Conservation (phyloP, 2,113 vertebrate species). For the Galeopterus variegatus region DNA sequence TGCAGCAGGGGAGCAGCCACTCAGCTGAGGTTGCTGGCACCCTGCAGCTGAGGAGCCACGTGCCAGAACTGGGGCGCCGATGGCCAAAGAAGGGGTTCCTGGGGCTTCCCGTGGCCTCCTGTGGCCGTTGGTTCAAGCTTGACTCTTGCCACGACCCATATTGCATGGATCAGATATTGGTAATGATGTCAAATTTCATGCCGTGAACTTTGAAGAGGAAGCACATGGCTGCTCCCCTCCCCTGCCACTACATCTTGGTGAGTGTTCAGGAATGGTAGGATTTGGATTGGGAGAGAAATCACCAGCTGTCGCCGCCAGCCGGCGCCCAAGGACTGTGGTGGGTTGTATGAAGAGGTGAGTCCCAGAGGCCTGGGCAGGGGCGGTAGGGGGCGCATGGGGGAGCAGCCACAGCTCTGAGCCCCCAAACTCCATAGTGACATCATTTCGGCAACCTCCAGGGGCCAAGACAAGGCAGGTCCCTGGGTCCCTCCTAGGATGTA, state of each 20-base stretch:
- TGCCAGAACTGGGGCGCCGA: neutral
- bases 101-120: too few species aligned
- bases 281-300: neutral
- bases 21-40: neutral
- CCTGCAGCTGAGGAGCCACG: neutral
- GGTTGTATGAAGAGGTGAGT: accelerated
- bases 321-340: neutral
- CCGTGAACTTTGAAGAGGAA: neutral
- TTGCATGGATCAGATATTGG: neutral
- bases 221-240: neutral
- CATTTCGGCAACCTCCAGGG: neutral
- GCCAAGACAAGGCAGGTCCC: neutral
- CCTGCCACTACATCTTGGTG: too few species aligned
- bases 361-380: accelerated
- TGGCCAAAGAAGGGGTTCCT: accelerated
- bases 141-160: accelerated
- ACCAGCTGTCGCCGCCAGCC: neutral
- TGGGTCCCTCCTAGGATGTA: neutral
- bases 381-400: accelerated
- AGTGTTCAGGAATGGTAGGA: neutral
- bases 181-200: accelerated
- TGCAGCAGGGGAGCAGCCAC: neutral
- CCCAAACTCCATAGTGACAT: accelerated
- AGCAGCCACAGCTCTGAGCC: too few species aligned
- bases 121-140: neutral